Evolutionary conservation across 2,888 invertebrate species (phyloP).

Genomic region (Zygothrica quintamaculata): DNA sequence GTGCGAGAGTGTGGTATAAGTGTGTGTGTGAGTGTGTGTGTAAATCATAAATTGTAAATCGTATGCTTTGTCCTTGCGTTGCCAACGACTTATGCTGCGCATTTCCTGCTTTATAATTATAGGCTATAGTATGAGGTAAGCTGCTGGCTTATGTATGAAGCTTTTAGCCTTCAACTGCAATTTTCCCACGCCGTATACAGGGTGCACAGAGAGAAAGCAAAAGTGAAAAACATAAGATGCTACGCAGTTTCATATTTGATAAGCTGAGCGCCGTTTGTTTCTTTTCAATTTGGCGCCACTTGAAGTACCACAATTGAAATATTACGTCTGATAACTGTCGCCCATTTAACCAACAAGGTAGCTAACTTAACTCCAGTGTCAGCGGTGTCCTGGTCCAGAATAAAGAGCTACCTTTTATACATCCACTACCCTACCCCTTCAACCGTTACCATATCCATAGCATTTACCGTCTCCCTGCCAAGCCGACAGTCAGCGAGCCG

Average conservation of each 20-base stretch:
- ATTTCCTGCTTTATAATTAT: slow-evolving; percentile 45
- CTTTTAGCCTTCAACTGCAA: slow-evolving; percentile 20
- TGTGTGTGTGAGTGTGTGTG: no score
- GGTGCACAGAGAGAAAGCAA: not conserved
- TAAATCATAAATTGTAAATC: no score
- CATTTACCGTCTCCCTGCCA: not conserved
- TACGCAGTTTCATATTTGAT: slow-evolving; percentile 35
- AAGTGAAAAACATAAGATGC: slow-evolving; percentile 6
- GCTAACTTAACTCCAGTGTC: slow-evolving; percentile 38
- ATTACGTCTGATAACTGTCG: slow-evolving; percentile 68
- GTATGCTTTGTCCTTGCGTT: not conserved
- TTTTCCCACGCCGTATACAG: slow-evolving; percentile 5
- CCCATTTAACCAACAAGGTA: slow-evolving; percentile 48
- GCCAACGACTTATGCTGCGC: not conserved
- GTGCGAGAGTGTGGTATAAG: not conserved
- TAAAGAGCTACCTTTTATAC: not conserved
- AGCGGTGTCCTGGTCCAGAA: slow-evolving; percentile 6
- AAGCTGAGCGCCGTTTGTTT: slow-evolving; percentile 44
- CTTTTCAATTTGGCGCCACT: slow-evolving; percentile 58
- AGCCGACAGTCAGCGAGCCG: slow-evolving; percentile 47
- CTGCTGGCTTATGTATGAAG: no score
- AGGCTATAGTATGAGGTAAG: not conserved
- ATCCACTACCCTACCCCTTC: not conserved
- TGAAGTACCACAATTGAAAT: slow-evolving; percentile 62
- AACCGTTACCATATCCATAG: not conserved